These are phyloP conservation scores for Guaruba guarouba DNA, from an alignment of 2,113 vertebrate genomes.

Conservation along the genomic window DNA sequence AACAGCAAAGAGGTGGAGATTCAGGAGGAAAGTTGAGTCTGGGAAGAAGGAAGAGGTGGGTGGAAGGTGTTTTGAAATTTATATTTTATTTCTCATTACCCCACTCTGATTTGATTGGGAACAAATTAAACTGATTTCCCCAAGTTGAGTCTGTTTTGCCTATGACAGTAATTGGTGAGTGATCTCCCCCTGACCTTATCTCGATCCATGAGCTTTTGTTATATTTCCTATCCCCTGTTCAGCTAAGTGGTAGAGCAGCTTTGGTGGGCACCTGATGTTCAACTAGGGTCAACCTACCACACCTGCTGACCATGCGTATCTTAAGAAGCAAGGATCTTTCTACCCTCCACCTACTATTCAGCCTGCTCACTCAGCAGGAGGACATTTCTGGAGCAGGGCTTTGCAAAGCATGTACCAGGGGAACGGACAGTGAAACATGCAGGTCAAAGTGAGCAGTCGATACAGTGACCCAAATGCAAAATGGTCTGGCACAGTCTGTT, in stretches of 20 bases:
- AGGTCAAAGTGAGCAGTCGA: not conserved
- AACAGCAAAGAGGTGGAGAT: not conserved
- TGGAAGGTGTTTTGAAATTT: not conserved
- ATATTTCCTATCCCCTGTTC: not conserved
- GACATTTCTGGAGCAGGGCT: not conserved
- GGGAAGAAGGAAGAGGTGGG: not conserved
- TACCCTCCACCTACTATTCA: not conserved
- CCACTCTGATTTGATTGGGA: not conserved
- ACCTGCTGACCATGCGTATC: fast-evolving
- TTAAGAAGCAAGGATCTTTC: not conserved
- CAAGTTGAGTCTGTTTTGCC: not conserved
- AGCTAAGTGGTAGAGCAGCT: not conserved
- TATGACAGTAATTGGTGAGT: not conserved
- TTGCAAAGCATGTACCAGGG: not conserved
- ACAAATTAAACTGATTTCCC: not conserved
- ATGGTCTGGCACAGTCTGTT: not conserved
- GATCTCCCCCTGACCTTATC: not conserved
- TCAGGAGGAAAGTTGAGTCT: not conserved
- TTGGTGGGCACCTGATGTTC: not conserved
- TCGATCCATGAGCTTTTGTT: fast-evolving
- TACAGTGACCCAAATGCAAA: not conserved
- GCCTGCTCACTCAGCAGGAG: not conserved
- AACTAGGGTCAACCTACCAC: not conserved
- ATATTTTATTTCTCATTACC: not conserved
- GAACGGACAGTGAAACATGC: not conserved